Percentiles rank a stretch among this genome's conserved stretches.
Conservation (phyloP, 2,888 invertebrate species). For the Molanna angustata region DNA sequence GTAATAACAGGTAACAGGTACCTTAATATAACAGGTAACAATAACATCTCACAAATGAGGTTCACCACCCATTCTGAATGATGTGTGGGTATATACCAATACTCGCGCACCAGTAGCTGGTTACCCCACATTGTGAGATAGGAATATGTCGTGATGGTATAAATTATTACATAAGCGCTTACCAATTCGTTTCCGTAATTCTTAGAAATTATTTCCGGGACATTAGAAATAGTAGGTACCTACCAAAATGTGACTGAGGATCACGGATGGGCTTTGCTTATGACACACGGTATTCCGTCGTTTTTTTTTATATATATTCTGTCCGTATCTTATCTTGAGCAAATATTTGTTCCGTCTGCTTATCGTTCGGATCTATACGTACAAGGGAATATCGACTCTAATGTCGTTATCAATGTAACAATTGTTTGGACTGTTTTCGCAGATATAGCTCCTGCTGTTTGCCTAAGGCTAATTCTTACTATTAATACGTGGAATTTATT, state of each 20-base stretch:
- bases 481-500: neutral
- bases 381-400: constrained; percentile 9
- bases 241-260: neutral
- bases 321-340: constrained; percentile 10
- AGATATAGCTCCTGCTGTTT: neutral
- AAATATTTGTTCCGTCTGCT: constrained; percentile 11
- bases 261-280: neutral
- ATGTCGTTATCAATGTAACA: neutral
- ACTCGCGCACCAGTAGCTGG: too few relatives aligned
- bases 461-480: too few relatives aligned
- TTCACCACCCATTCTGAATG: too few relatives aligned
- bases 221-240: neutral
- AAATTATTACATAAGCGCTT: too few relatives aligned
- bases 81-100: too few relatives aligned
- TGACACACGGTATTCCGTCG: neutral
- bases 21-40: too few relatives aligned
- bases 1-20: too few relatives aligned
- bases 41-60: too few relatives aligned
- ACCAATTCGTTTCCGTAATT: too few relatives aligned
- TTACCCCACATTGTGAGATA: too few relatives aligned
- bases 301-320: neutral
- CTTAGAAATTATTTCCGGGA: too few relatives aligned
- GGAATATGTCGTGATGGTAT: too few relatives aligned
- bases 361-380: constrained; percentile 13
- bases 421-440: constrained; percentile 16